Evolutionary conservation across 2,888 invertebrate genomes (phyloP).

Genomic region (Eumacrocentrus americanus): DNA sequence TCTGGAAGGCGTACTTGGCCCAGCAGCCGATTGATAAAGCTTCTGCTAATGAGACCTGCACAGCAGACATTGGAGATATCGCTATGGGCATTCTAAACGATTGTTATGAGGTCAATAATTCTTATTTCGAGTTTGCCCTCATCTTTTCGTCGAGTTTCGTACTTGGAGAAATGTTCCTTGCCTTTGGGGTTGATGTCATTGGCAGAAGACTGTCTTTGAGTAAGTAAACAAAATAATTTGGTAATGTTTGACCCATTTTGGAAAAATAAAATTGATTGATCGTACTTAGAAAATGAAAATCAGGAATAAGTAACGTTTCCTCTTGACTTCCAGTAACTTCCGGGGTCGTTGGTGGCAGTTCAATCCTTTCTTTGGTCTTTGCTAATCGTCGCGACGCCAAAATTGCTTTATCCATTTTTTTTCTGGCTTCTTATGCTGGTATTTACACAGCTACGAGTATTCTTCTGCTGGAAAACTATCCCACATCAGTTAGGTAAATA

Average conservation of each 20-base stretch:
- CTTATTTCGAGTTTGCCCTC: slow-evolving; percentile 37
- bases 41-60: slow-evolving; percentile 35
- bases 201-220: slow-evolving; percentile 42
- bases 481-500: slow-evolving; percentile 45
- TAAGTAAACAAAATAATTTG: too few relatives aligned
- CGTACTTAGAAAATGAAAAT: too few relatives aligned
- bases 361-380: slow-evolving; percentile 37
- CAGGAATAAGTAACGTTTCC: too few relatives aligned
- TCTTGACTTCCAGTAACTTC: slow-evolving; percentile 42
- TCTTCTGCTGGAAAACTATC: slow-evolving; percentile 46
- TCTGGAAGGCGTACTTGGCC: slow-evolving; percentile 41
- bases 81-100: slow-evolving; percentile 36
- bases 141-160: slow-evolving; percentile 44
- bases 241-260: too few relatives aligned
- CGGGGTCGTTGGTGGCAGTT: slow-evolving; percentile 39
- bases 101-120: slow-evolving; percentile 40
- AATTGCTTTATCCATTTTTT: slow-evolving; percentile 35
- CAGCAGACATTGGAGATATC: slow-evolving; percentile 35
- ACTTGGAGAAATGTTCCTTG: slow-evolving; percentile 43
- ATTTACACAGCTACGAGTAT: slow-evolving; percentile 39
- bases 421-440: slow-evolving; percentile 43
- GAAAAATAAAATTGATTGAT: too few relatives aligned
- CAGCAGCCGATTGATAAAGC: too few relatives aligned
- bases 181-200: slow-evolving; percentile 40
- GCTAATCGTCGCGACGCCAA: slow-evolving; percentile 22